phyloP scores from a whole-genome alignment of 1,140 invertebrate genomes.

The Chymomyza costata region DNA sequence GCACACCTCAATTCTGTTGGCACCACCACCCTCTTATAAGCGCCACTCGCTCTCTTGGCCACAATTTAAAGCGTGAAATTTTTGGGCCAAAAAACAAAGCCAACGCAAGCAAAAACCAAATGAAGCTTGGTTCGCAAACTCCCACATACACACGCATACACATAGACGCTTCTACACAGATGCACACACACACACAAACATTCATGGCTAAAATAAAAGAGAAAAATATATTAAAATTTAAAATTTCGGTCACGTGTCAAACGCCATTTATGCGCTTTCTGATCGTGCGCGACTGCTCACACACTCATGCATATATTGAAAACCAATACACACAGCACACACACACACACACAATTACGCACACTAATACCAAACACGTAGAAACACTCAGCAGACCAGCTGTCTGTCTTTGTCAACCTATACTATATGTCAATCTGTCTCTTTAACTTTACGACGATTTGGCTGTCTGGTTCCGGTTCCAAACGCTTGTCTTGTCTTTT shows the following conservation, averaged over 20 bases:
- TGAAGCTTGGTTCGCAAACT: conserved; percentile 53
- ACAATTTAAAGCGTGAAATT: too few relatives aligned
- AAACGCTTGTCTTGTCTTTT: too few relatives aligned
- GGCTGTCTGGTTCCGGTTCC: too few relatives aligned
- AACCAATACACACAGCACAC: conserved; percentile 1
- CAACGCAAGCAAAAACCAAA: conserved; percentile 42
- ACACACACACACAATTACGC: conserved; percentile 1
- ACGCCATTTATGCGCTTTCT: conserved; percentile 69
- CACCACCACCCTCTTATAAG: too few relatives aligned
- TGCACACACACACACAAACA: conserved; percentile 4
- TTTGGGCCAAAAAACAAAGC: conserved; percentile 40
- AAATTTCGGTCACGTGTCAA: conserved; percentile 69
- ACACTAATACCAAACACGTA: conserved; percentile 18
- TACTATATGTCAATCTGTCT: too few relatives aligned
- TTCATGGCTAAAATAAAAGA: conserved; percentile 41
- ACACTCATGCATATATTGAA: too few relatives aligned
- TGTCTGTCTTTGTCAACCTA: conserved; percentile 18
- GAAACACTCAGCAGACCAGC: too few relatives aligned
- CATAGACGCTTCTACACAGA: background rate
- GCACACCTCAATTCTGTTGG: too few relatives aligned
- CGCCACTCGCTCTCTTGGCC: too few relatives aligned
- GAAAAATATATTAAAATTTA: conserved; percentile 70
- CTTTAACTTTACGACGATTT: too few relatives aligned
- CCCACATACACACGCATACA: conserved; percentile 7
- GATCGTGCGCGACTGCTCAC: conserved; percentile 51